Conservation (phyloP, 2,113 vertebrate genomes). For the Microcebus tavaratra region DNA sequence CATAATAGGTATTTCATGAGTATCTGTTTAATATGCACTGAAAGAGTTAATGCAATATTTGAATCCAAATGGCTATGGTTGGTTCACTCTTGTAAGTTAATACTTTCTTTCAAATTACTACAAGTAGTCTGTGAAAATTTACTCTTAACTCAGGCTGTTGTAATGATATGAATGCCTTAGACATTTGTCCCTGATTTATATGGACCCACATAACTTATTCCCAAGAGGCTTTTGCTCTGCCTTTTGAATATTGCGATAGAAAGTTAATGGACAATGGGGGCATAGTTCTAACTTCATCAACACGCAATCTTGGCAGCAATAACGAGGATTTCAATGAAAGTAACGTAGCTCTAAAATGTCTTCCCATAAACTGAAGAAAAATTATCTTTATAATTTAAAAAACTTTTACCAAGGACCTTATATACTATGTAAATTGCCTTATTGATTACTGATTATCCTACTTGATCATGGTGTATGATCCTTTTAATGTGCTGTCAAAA, state of each 20-base stretch:
- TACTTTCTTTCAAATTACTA: conserved; percentile 21
- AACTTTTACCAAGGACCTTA: neutral
- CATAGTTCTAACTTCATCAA: neutral
- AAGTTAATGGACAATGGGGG: neutral
- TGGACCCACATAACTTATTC: neutral
- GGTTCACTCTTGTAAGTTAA: neutral
- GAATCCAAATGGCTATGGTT: neutral
- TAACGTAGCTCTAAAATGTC: neutral
- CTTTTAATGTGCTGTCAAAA: neutral
- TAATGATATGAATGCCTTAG: neutral
- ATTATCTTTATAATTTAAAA: conserved; percentile 2
- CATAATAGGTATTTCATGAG: neutral
- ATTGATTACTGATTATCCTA: neutral
- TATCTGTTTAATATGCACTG: neutral
- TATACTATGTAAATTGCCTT: neutral
- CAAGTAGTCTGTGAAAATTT: neutral
- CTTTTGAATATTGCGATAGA: neutral
- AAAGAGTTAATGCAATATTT: conserved; percentile 13
- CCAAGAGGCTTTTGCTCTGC: neutral
- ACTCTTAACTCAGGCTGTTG: neutral
- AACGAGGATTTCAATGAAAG: conserved; percentile 12
- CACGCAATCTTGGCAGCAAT: neutral
- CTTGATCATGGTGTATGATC: no score
- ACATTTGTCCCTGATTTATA: neutral
- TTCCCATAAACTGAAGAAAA: neutral